Conservation (phyloP, 2,888 invertebrate species). For the Sisyra nigra region DNA sequence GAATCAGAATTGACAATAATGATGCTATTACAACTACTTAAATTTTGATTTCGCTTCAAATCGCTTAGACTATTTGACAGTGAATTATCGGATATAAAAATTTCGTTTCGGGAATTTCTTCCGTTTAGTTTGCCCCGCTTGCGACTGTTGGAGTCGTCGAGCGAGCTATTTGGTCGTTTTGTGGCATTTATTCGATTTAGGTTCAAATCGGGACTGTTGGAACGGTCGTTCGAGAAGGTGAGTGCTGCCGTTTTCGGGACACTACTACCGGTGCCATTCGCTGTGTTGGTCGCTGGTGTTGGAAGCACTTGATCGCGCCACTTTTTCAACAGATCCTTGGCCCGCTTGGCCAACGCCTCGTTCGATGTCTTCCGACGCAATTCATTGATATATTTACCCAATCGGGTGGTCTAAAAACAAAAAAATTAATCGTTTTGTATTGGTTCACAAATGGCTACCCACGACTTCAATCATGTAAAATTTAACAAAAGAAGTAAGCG, state of each 20-base stretch:
- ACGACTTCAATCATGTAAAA: too few relatives aligned
- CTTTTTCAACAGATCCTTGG: constrained; percentile 79
- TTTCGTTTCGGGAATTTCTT: constrained; percentile 14
- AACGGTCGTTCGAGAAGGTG: constrained; percentile 13
- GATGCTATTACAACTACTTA: constrained; percentile 11
- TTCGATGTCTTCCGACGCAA: constrained; percentile 72
- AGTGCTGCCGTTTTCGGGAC: constrained; percentile 15
- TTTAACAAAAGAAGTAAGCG: too few relatives aligned
- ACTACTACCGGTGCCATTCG: constrained; percentile 11
- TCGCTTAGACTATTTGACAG: constrained; percentile 26
- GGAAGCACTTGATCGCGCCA: constrained; percentile 82
- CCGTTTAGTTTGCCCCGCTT: constrained; percentile 32
- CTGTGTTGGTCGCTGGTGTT: constrained; percentile 21
- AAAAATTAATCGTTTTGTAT: neutral
- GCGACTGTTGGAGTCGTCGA: constrained; percentile 1
- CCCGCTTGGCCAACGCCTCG: constrained; percentile 70
- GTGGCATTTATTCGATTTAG: constrained; percentile 16
- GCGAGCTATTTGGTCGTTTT: constrained; percentile 2
- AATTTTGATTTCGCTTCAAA: constrained; percentile 16
- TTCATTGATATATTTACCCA: constrained; percentile 88
- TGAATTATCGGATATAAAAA: constrained; percentile 24
- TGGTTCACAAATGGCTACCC: too few relatives aligned
- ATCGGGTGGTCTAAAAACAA: constrained; percentile 72
- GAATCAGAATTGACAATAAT: constrained; percentile 27
- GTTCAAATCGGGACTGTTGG: constrained; percentile 23